Evolutionary conservation across 2,113 vertebrate species (phyloP).

Genomic region (Myrmecobius fasciatus): DNA sequence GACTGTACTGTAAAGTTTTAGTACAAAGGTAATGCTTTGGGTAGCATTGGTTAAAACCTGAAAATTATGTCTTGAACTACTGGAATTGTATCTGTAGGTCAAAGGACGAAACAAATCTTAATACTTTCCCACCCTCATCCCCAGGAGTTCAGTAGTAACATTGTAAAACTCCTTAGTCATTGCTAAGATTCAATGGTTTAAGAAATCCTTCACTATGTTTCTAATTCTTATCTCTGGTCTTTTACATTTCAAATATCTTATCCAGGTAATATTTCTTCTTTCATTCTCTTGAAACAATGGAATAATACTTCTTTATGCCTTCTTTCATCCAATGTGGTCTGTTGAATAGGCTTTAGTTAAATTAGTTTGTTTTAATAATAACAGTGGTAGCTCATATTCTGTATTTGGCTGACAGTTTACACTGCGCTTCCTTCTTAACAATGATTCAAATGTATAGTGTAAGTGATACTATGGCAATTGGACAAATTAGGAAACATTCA

Average conservation of each 20-base stretch:
- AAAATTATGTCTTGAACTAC: background rate
- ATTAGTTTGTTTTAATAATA: background rate
- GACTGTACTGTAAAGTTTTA: conserved; percentile 21
- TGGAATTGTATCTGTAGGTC: background rate
- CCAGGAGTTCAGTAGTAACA: background rate
- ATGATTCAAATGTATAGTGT: background rate
- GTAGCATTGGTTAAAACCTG: conserved; percentile 38
- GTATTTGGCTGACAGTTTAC: background rate
- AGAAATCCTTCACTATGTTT: conserved; percentile 6
- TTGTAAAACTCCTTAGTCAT: background rate
- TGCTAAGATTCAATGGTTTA: conserved; percentile 28
- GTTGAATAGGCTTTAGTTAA: background rate
- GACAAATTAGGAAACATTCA: background rate
- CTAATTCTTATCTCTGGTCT: background rate
- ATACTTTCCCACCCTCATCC: background rate
- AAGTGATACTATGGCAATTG: background rate
- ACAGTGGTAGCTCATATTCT: background rate
- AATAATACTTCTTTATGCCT: background rate
- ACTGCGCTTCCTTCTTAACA: background rate
- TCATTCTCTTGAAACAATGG: background rate
- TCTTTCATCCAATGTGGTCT: background rate
- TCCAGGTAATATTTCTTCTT: conserved; percentile 2
- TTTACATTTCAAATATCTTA: background rate
- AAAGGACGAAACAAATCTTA: background rate
- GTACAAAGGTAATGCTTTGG: background rate